phyloP scores from a whole-genome alignment of 2,888 invertebrate genomes.

The Catocala sponsa region DNA sequence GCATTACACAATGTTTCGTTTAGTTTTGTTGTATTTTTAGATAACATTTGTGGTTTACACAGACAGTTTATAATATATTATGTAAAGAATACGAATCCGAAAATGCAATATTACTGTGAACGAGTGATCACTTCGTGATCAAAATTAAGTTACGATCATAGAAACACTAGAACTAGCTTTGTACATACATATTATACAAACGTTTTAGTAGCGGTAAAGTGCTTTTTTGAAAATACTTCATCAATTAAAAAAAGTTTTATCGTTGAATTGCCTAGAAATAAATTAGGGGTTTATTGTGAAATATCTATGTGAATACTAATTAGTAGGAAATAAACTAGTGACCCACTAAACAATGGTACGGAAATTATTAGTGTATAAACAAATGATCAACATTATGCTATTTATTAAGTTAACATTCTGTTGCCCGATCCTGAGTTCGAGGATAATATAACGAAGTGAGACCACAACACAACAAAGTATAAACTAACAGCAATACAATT shows the following conservation, averaged over 20 bases:
- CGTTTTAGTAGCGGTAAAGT: constrained; percentile 58
- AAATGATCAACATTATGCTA: constrained; percentile 36
- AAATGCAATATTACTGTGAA: constrained; percentile 48
- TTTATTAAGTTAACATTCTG: constrained; percentile 39
- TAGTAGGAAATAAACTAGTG: constrained; percentile 41
- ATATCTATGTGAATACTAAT: constrained; percentile 61
- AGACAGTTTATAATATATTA: constrained; percentile 30
- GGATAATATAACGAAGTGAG: constrained; percentile 16
- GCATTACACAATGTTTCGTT: constrained; percentile 73
- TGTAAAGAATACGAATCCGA: constrained; percentile 48
- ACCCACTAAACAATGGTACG: constrained; percentile 37
- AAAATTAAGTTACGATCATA: constrained; percentile 27
- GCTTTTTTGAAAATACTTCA: constrained; percentile 62
- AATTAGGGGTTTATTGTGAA: constrained; percentile 57
- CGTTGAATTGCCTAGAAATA: constrained; percentile 61
- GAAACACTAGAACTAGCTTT: constrained; percentile 63
- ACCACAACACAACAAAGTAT: neutral
- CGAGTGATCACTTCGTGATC: constrained; percentile 23
- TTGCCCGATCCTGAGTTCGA: constrained; percentile 24
- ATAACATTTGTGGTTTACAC: constrained; percentile 41
- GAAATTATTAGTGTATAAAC: constrained; percentile 34
- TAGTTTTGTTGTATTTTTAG: constrained; percentile 63
- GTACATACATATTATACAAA: constrained; percentile 68
- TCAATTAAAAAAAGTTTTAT: constrained; percentile 55
- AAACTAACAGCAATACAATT: neutral